These are phyloP conservation scores for Sarcophaga peregrina DNA, from an alignment of 1,140 invertebrate genomes.

Conservation along the genomic window DNA sequence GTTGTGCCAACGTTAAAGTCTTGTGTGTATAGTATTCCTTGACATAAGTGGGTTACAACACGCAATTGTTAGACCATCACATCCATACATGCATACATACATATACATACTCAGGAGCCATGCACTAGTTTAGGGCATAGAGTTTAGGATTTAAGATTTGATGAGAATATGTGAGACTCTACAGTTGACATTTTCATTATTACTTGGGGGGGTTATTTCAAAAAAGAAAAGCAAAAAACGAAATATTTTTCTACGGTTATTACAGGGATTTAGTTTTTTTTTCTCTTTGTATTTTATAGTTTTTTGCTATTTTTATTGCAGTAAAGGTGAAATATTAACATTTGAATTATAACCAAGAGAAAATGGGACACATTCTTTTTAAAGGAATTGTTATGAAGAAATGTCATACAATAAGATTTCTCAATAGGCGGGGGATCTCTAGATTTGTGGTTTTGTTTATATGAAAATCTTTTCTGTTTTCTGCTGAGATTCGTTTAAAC, in stretches of 20 bases:
- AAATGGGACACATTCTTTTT: neutral
- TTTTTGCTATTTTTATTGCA: neutral
- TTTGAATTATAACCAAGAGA: too few species aligned
- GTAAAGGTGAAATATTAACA: neutral
- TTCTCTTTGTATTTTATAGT: neutral
- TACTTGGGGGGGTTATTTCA: slow-evolving; percentile 21
- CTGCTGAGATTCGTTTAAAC: too few species aligned
- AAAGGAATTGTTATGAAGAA: neutral
- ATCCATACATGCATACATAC: too few species aligned
- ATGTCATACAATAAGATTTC: neutral
- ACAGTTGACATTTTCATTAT: slow-evolving; percentile 35
- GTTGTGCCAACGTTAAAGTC: neutral
- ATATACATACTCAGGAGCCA: too few species aligned
- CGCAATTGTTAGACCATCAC: neutral
- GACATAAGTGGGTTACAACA: slow-evolving; percentile 28
- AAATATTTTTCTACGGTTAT: neutral
- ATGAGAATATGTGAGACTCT: slow-evolving; percentile 37
- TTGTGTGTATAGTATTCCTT: neutral
- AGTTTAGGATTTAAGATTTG: slow-evolving; percentile 36
- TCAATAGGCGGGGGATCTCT: too few species aligned
- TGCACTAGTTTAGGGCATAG: neutral
- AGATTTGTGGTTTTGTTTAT: too few species aligned
- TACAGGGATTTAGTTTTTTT: neutral
- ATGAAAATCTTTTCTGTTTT: too few species aligned
- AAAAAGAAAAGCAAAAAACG: too few species aligned